Evolutionary conservation across 2,888 invertebrate genomes (phyloP).

Genomic region (Coelogynopora nodosa): DNA sequence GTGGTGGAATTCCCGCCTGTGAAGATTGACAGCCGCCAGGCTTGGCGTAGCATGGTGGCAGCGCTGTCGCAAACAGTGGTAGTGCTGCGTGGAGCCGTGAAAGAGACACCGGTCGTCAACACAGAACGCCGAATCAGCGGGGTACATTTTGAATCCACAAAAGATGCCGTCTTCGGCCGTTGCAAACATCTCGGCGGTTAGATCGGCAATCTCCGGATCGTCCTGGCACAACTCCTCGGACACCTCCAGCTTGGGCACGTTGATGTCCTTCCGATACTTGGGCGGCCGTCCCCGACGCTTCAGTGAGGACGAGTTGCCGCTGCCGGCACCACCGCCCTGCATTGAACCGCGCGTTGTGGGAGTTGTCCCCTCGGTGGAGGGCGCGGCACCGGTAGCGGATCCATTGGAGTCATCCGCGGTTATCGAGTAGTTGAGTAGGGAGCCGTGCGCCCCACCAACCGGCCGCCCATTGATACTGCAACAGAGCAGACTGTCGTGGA

Average conservation of each 20-base stretch:
- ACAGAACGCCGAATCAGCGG: not conserved
- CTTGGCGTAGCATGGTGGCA: slow-evolving; percentile 80
- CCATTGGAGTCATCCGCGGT: slow-evolving; percentile 34
- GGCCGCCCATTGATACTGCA: slow-evolving; percentile 3
- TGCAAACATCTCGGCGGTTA: slow-evolving; percentile 39
- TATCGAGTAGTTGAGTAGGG: not conserved
- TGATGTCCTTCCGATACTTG: slow-evolving; percentile 68
- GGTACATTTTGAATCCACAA: slow-evolving; percentile 34
- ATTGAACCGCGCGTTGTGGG: not conserved
- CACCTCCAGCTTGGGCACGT: slow-evolving; percentile 53
- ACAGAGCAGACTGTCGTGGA: slow-evolving; percentile 24
- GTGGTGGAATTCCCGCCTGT: slow-evolving; percentile 80
- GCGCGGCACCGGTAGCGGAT: too few species aligned
- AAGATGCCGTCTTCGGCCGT: slow-evolving; percentile 49
- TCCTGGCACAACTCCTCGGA: slow-evolving; percentile 32
- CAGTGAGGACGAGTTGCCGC: not conserved
- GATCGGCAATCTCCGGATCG: not conserved
- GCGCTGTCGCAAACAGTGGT: slow-evolving; percentile 76
- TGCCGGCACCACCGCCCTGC: not conserved
- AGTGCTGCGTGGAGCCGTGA: slow-evolving; percentile 74
- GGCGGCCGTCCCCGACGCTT: slow-evolving; percentile 89
- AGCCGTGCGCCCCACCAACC: not conserved
- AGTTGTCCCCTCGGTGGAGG: too few species aligned
- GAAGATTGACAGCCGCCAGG: slow-evolving; percentile 74
- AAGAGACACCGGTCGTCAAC: slow-evolving; percentile 57